A percentile compares a stretch with the other conserved stretches of the same genome.
These are phyloP conservation scores for Hoplostethus atlanticus DNA, from an alignment of 2,797 vertebrate genomes.

Conservation along the genomic window DNA sequence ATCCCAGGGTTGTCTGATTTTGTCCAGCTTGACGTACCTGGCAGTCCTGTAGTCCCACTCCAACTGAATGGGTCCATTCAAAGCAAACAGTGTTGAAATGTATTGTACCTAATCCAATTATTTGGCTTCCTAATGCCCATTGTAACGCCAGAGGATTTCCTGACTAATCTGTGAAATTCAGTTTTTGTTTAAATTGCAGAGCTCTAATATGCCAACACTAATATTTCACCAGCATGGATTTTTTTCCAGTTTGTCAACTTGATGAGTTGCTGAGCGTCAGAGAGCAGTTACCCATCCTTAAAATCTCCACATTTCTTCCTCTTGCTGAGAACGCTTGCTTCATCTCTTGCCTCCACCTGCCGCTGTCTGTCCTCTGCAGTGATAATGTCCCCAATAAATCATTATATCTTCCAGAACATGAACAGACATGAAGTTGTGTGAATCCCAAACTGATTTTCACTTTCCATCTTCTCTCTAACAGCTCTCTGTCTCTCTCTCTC, in stretches of 20 bases:
- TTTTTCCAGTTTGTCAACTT: not conserved
- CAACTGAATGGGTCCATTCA: not conserved
- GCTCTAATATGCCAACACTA: not conserved
- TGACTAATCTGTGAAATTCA: not conserved
- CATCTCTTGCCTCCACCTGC: slow-evolving; percentile 21
- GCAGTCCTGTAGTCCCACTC: no score
- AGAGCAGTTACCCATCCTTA: no score
- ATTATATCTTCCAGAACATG: slow-evolving; percentile 38
- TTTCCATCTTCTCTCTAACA: not conserved
- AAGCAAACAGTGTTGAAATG: not conserved
- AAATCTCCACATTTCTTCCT: not conserved
- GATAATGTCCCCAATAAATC: slow-evolving; percentile 43
- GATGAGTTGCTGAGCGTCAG: not conserved
- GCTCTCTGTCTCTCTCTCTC: not conserved
- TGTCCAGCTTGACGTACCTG: no score
- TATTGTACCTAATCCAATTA: not conserved
- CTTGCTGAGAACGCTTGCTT: not conserved
- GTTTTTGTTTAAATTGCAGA: not conserved
- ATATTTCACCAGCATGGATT: not conserved
- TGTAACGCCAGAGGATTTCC: not conserved
- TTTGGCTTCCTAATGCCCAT: not conserved
- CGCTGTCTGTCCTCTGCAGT: slow-evolving; percentile 12
- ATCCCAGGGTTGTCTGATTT: not conserved
- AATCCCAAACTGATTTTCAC: slow-evolving; percentile 4
- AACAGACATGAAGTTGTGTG: slow-evolving; percentile 23